Percentiles rank a stretch among this genome's conserved stretches.
Evolutionary conservation across 2,797 vertebrate genomes (phyloP).

Genomic region (Chromobotia macracanthus): DNA sequence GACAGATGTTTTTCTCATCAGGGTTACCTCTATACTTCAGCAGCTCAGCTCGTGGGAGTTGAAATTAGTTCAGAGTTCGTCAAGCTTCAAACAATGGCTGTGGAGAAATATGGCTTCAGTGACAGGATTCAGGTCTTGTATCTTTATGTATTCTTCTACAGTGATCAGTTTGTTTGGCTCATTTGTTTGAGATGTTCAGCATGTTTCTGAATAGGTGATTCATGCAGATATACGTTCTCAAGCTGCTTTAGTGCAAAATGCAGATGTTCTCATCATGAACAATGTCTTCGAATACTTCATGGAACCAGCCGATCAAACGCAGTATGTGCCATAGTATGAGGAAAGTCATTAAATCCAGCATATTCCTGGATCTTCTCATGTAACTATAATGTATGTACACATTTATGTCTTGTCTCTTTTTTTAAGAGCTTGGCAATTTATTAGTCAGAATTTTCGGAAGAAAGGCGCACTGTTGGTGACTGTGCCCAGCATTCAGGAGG

Average conservation of each 20-base stretch:
- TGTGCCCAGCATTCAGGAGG: conserved; percentile 78
- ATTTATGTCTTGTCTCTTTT: conserved; percentile 24
- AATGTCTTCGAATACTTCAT: conserved; percentile 96
- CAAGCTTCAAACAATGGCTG: conserved; percentile 82
- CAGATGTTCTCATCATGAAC: conserved; percentile 92
- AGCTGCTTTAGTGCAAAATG: conserved; percentile 79
- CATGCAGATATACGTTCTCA: conserved; percentile 86
- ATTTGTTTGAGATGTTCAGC: conserved; percentile 1
- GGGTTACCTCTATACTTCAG: conserved; percentile 89
- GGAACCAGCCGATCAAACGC: conserved; percentile 82
- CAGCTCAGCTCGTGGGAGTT: conserved; percentile 82
- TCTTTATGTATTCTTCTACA: not conserved
- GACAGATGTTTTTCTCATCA: conserved; percentile 64
- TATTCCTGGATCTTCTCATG: not conserved
- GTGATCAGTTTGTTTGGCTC: not conserved
- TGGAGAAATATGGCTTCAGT: conserved; percentile 84
- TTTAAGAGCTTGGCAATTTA: conserved; percentile 81
- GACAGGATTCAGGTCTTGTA: conserved; percentile 83
- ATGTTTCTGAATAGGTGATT: conserved; percentile 77
- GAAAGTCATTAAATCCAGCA: not conserved
- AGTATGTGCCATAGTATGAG: conserved; percentile 73
- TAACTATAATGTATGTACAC: too few species aligned
- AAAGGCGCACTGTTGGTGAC: conserved; percentile 84
- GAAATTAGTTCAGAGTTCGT: conserved; percentile 91
- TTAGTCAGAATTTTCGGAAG: conserved; percentile 81